Evolutionary conservation across 2,888 invertebrate species (phyloP), one percentile per base, ranked within the genome.

Genomic region (Pseudococcus viburni): DNA sequence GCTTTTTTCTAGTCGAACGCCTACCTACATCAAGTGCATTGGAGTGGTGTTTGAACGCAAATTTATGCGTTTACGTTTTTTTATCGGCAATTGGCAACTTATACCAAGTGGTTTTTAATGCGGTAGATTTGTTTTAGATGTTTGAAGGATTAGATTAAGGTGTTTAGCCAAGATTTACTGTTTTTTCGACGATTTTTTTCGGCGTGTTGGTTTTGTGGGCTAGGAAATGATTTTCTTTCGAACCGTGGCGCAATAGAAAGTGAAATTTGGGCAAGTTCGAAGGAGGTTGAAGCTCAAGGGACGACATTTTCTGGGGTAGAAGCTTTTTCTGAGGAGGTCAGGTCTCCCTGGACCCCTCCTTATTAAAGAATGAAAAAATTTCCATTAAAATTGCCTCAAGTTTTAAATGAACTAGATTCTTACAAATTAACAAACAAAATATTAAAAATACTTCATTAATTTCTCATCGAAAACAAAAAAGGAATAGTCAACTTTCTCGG

Each of bases 21-120:
- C 80, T 80, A 80, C 80, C 42, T 46, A 19, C n/a, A 12, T 33
- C 12, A 26, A 33, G 26, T 33, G n/a, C 26, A 42, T n/a, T 42
- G 80, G 39, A 42, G 80, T 80, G 80, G 39, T n/a, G 80, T 80
- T 80, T 22, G 42, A 80, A 42, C 42, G 80, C 80, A 42, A 80
- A 80, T 80, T 80, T 80, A 80, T 80, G 80, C 42, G 42, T 80
- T 80, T 80, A 80, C 42, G 80, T 42, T 80, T 80, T n/a, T 80
- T 80, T 80, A 80, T 80, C 26, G 80, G 42, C 42, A 80, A 80
- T 80, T 80, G 80, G 17, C 42, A 42, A 42, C 42, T 42, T 73
- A 73, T 19, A 59, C 26, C 12, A 73, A 73, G 68, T 73, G 68
- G 68, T 73, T 73, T 15, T 73, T 26, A 73, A 73, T 73, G 68